A percentile compares a stretch with the other conserved stretches of the same genome.
These are phyloP conservation scores for Drosophila kokeensis DNA, from an alignment of 2,888 invertebrate species.

Conservation along the genomic window DNA sequence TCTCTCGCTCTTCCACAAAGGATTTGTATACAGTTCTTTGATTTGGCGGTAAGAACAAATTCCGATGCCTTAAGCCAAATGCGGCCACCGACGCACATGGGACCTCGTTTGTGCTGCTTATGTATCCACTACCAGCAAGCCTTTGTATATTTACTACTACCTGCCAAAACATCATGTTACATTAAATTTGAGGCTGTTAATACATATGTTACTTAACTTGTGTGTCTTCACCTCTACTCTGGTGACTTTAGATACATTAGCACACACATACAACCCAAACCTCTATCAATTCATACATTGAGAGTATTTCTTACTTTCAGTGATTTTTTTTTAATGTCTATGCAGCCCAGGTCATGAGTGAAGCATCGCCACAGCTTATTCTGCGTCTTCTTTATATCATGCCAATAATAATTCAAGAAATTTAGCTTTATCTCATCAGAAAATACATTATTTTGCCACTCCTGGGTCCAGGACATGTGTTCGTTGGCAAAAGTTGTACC, in stretches of 20 bases:
- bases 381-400: too few species aligned
- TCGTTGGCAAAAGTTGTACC: not conserved
- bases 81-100: slow-evolving; percentile 19
- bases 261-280: not conserved
- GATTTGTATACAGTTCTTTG: slow-evolving; percentile 31
- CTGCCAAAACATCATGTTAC: not conserved
- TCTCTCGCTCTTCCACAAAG: slow-evolving; percentile 28
- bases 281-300: not conserved
- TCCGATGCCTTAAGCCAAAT: slow-evolving; percentile 33
- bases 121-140: not conserved
- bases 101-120: not conserved
- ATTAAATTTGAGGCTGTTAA: slow-evolving; percentile 7
- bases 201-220: slow-evolving; percentile 9
- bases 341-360: too few species aligned
- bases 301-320: not conserved
- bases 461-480: not conserved
- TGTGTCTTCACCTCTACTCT: not conserved
- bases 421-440: too few species aligned
- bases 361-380: too few species aligned
- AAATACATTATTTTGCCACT: too few species aligned
- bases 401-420: too few species aligned
- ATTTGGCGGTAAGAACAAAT: slow-evolving; percentile 18
- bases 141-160: slow-evolving; percentile 4
- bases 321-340: too few species aligned
- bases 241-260: not conserved